These are phyloP conservation scores for Morelia viridis DNA, from an alignment of 2,797 vertebrate species.

Conservation along the genomic window DNA sequence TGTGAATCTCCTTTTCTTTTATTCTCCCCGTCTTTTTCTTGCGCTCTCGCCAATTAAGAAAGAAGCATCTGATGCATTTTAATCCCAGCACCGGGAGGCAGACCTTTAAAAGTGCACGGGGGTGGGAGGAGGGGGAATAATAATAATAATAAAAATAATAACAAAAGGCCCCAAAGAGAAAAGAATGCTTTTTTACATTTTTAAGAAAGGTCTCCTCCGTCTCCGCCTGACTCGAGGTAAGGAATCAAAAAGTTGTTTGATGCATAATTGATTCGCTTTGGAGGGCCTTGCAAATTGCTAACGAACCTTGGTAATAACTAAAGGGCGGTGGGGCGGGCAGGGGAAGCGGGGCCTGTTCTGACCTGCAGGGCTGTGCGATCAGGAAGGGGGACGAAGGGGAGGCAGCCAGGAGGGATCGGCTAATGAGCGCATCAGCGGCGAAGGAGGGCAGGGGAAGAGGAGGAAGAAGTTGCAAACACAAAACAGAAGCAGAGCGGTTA, in stretches of 20 bases:
- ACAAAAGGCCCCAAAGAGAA: slow-evolving; percentile 50
- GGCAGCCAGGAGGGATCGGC: slow-evolving; percentile 34
- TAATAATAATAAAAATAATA: slow-evolving; percentile 68
- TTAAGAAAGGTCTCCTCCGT: slow-evolving; percentile 4
- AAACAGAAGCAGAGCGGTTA: slow-evolving; percentile 34
- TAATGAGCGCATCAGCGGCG: neutral
- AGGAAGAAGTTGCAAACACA: slow-evolving; percentile 57
- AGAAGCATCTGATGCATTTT: slow-evolving; percentile 61
- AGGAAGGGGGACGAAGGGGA: slow-evolving; percentile 6
- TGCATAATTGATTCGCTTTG: slow-evolving; percentile 77
- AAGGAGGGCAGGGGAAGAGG: neutral
- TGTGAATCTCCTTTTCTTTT: slow-evolving; percentile 17
- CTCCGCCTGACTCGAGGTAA: slow-evolving; percentile 63
- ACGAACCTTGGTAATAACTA: slow-evolving; percentile 68
- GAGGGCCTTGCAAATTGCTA: slow-evolving; percentile 65
- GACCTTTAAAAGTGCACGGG: slow-evolving; percentile 40
- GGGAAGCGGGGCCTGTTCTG: slow-evolving; percentile 59
- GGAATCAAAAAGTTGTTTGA: slow-evolving; percentile 76
- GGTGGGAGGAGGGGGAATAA: slow-evolving; percentile 38
- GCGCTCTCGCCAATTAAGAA: slow-evolving; percentile 68
- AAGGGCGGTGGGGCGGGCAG: slow-evolving; percentile 53
- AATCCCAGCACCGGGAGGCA: slow-evolving; percentile 65
- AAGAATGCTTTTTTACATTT: slow-evolving; percentile 20
- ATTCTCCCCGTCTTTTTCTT: slow-evolving; percentile 34
- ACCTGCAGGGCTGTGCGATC: slow-evolving; percentile 57